Conservation (phyloP, 2,888 invertebrate genomes). For the Hyppa rectilinea region DNA sequence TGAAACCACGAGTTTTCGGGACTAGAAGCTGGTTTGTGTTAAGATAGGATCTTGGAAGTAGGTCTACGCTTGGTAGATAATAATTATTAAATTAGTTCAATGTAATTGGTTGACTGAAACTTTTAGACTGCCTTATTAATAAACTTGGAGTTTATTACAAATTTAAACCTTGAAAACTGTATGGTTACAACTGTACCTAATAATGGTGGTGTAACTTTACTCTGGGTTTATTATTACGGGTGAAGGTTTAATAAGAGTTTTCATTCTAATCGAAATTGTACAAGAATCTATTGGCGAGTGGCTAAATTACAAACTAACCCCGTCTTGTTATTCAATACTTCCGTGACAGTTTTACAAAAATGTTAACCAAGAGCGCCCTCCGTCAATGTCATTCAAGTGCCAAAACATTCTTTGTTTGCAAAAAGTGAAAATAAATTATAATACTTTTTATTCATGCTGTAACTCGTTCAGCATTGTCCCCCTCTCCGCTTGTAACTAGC, state of each 20-base stretch:
- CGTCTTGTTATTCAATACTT: no score
- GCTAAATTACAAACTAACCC: no score
- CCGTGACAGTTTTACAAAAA: no score
- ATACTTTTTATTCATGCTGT: not conserved
- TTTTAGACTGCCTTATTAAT: constrained; percentile 11
- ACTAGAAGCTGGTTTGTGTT: constrained; percentile 7
- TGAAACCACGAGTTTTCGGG: constrained; percentile 30
- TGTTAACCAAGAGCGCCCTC: no score
- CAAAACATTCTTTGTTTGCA: no score
- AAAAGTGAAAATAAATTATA: not conserved
- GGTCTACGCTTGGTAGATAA: not conserved
- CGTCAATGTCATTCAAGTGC: no score
- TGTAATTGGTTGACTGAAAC: constrained; percentile 5
- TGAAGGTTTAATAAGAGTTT: no score
- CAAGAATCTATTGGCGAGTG: no score
- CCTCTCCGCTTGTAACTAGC: constrained; percentile 23
- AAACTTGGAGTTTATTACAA: not conserved
- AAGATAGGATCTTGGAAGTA: constrained; percentile 24
- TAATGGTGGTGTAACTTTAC: not conserved
- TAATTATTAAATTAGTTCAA: constrained; percentile 16
- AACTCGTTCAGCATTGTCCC: not conserved
- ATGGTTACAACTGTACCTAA: not conserved
- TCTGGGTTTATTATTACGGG: not conserved
- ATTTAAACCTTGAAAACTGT: not conserved
- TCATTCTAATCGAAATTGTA: no score